These are phyloP conservation scores for Epinephelus lanceolatus DNA, from an alignment of 2,113 vertebrate genomes.

Conservation along the genomic window DNA sequence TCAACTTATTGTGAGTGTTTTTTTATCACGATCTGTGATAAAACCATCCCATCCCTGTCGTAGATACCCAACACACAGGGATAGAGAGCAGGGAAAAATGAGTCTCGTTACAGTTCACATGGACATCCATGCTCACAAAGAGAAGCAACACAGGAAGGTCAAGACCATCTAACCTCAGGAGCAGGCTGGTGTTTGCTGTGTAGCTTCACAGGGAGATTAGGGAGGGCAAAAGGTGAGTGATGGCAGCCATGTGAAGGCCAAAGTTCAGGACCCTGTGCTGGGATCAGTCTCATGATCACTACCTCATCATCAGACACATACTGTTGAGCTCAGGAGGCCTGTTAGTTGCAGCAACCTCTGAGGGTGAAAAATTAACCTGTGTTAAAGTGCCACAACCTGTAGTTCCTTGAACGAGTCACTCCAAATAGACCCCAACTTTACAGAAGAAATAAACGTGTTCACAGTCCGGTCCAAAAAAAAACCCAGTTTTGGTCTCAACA, in stretches of 20 bases:
- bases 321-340: neutral
- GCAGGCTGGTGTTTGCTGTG: neutral
- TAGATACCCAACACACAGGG: neutral
- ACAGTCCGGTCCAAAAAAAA: no score
- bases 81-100: neutral
- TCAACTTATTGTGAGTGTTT: no score
- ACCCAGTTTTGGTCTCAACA: no score
- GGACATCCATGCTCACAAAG: neutral
- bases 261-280: neutral
- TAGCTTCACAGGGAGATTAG: neutral
- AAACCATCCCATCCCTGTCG: no score
- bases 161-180: constrained; percentile 5
- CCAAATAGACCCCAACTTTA: no score
- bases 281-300: neutral
- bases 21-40: no score
- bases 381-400: no score
- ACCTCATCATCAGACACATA: neutral
- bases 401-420: no score
- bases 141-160: neutral
- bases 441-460: no score
- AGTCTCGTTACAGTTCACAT: neutral
- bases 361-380: no score
- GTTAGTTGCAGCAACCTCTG: neutral
- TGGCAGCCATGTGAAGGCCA: neutral
- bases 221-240: neutral